Evolutionary conservation across 2,797 vertebrate genomes (phyloP).

Genomic region (Tapera naevia): DNA sequence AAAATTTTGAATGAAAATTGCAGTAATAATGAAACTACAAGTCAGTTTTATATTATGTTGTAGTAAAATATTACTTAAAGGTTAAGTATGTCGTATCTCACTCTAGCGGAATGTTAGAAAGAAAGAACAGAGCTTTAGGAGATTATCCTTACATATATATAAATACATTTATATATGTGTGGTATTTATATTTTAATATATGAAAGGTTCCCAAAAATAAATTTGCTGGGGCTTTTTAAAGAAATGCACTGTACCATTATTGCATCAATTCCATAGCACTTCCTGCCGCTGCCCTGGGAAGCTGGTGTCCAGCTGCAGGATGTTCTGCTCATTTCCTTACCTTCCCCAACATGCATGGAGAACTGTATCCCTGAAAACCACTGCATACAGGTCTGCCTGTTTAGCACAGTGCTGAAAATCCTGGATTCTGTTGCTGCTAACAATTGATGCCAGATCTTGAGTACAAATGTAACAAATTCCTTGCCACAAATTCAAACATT

Average conservation of each 20-base stretch:
- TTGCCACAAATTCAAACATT: neutral
- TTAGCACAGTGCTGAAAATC: neutral
- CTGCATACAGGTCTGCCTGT: too few species aligned
- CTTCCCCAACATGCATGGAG: accelerated
- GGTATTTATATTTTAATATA: neutral
- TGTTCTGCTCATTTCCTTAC: neutral
- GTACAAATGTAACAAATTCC: neutral
- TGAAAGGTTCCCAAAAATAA: neutral
- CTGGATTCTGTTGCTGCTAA: neutral
- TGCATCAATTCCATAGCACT: too few species aligned
- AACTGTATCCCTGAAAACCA: neutral
- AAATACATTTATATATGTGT: neutral
- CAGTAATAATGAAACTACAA: neutral
- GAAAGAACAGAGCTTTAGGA: neutral
- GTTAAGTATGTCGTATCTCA: neutral
- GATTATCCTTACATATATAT: neutral
- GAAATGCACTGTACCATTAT: neutral
- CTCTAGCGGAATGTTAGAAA: neutral
- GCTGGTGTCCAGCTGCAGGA: too few species aligned
- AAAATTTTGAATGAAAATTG: neutral
- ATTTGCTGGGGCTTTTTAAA: neutral
- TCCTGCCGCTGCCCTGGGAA: neutral
- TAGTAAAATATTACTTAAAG: neutral
- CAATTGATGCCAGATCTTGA: neutral
- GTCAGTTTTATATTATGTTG: neutral